Evolutionary conservation across 2,797 vertebrate genomes (phyloP), one percentile per base, ranked within the genome.

Genomic region (Anas georgica): DNA sequence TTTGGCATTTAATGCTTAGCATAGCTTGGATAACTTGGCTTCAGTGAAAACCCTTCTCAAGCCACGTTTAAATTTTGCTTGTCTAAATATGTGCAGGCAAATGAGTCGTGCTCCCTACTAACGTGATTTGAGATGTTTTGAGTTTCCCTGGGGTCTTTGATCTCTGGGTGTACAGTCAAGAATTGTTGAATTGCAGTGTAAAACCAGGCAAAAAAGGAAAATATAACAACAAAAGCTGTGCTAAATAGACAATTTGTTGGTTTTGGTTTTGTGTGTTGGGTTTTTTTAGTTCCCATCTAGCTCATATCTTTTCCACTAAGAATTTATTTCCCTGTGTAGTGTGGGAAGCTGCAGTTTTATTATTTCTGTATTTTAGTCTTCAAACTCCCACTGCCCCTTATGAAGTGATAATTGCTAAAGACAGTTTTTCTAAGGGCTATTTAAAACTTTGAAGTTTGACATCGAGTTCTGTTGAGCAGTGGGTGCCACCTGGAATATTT

Each of bases 361-460:
- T 96, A 85, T 91, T 95, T 94, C 93, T 96, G 83, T 95, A 94
- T 96, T 96, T 95, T 94, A 94, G 95, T 94, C 96, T 94, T 96
- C 90, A 94, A 96, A 96, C 90, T 94, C 95, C 95, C 94, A 96
- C 95, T 91, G 86, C 81, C 93, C 95, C 78, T 96, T 85, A 89
- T 85, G 91, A 97, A 94, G 93, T 93, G 94, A 75, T 94, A 96
- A 96, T 95, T 96, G 83, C 83, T 63, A 45, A 91, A 96, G 91
- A 66, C 90, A 85, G 23, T 94, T 97, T 96, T 96, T 96, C 75
- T 80, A 75, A 83, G 75, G 86, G 81, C 93, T 96, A 78, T 95
- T 92, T 96, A 95, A 95, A 93, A 85, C 81, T 80, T 68, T 6
- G 4, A 83, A 95, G 74, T 93, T 96, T 93, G 90, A 78, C 86